Percentiles rank a stretch among this genome's conserved stretches.
Conservation (phyloP, 2,797 vertebrate genomes). For the Anguilla megastoma region DNA sequence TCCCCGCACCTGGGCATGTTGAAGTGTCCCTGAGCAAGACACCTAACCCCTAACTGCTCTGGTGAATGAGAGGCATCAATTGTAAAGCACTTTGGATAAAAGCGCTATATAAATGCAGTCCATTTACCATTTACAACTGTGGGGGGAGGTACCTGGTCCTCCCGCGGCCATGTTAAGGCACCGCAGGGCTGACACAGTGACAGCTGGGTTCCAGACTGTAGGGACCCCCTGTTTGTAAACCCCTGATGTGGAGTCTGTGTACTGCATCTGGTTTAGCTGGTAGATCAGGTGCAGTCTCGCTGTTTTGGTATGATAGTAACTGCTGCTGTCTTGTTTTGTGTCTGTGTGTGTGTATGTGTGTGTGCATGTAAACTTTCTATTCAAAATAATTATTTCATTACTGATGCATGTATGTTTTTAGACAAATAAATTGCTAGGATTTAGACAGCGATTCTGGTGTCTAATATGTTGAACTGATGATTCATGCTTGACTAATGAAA, state of each 20-base stretch:
- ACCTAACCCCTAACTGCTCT: too few relatives aligned
- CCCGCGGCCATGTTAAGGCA: too few relatives aligned
- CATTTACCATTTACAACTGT: too few relatives aligned
- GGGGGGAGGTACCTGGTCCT: too few relatives aligned
- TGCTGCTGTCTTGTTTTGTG: neutral
- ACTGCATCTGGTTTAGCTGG: neutral
- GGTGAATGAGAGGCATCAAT: too few relatives aligned
- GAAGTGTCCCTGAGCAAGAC: too few relatives aligned
- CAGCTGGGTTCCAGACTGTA: neutral
- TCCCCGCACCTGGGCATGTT: too few relatives aligned
- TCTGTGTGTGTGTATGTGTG: neutral
- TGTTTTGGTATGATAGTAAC: neutral
- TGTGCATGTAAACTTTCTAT: neutral
- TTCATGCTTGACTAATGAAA: neutral
- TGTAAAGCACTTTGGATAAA: too few relatives aligned
- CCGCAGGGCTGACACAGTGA: neutral
- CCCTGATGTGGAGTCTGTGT: neutral
- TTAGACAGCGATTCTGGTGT: neutral
- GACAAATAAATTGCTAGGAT: slow-evolving; percentile 8
- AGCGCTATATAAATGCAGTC: too few relatives aligned
- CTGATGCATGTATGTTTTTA: neutral
- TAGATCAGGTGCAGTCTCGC: neutral
- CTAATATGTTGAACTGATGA: neutral
- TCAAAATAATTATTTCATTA: neutral
- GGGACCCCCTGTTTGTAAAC: neutral